phyloP scores from a whole-genome alignment of 92 coral and sea anemone genomes.

The Epizoanthus scotinus region DNA sequence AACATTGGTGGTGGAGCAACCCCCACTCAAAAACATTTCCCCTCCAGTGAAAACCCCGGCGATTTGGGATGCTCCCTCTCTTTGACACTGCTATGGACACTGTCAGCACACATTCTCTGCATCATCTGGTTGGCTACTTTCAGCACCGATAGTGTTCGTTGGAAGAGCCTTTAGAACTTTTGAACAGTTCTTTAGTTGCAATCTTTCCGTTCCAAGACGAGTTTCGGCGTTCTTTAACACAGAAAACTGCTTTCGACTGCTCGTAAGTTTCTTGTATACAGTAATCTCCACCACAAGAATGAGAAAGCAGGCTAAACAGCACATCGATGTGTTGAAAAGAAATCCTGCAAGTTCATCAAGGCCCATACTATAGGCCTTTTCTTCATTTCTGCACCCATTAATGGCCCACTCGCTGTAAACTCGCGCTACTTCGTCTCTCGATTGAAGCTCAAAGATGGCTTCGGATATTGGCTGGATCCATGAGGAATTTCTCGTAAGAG shows the following conservation, averaged over 20 bases:
- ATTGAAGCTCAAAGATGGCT: constrained; percentile 62
- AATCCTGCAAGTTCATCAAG: constrained; percentile 76
- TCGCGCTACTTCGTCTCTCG: constrained; percentile 44
- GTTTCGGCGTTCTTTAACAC: too few relatives aligned
- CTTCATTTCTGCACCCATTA: constrained; percentile 50
- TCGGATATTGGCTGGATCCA: constrained; percentile 68
- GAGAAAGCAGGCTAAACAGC: constrained; percentile 61
- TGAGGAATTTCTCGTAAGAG: constrained; percentile 69
- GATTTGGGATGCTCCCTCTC: too few relatives aligned
- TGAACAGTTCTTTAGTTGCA: too few relatives aligned
- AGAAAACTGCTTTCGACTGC: constrained; percentile 49
- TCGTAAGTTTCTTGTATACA: constrained; percentile 52
- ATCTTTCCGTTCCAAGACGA: too few relatives aligned
- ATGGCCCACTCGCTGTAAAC: constrained; percentile 58
- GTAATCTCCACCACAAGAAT: constrained; percentile 58
- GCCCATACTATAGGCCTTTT: constrained; percentile 66
- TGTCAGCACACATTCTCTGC: too few relatives aligned
- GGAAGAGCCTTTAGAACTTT: too few relatives aligned
- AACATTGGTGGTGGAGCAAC: too few relatives aligned
- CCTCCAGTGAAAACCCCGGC: too few relatives aligned
- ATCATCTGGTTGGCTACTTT: too few relatives aligned
- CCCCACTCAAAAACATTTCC: too few relatives aligned
- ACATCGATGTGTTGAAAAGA: constrained; percentile 69
- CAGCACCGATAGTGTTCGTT: too few relatives aligned
- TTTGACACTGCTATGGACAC: too few relatives aligned